Evolutionary conservation across 2,888 invertebrate species (phyloP).

Genomic region (Fabriciana adippe): DNA sequence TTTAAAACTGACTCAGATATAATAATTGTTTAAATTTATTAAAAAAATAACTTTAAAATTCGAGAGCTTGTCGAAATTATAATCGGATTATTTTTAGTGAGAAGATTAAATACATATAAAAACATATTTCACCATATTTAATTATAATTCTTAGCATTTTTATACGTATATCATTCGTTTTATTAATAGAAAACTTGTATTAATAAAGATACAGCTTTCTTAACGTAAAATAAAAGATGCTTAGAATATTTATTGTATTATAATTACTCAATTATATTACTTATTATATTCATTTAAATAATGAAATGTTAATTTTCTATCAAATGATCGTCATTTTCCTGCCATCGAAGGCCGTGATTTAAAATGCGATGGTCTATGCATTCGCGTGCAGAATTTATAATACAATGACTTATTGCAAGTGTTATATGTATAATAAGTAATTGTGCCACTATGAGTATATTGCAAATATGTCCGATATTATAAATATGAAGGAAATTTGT

Average conservation of each 20-base stretch:
- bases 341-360: slow-evolving; percentile 59
- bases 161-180: no score
- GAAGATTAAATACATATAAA: no score
- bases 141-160: no score
- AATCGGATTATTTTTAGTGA: no score
- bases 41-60: slow-evolving; percentile 5
- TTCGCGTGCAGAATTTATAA: slow-evolving; percentile 43
- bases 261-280: slow-evolving; percentile 5
- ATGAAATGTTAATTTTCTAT: slow-evolving; percentile 66
- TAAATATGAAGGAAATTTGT: slow-evolving; percentile 6
- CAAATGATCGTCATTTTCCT: slow-evolving; percentile 67
- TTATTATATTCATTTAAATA: slow-evolving; percentile 50
- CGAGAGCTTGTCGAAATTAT: slow-evolving; percentile 3
- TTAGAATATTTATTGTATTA: slow-evolving; percentile 10
- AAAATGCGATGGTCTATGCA: slow-evolving; percentile 43
- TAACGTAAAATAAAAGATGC: background rate
- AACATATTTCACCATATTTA: no score
- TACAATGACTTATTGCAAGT: slow-evolving; percentile 42
- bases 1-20: slow-evolving; percentile 25
- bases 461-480: slow-evolving; percentile 11
- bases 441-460: slow-evolving; percentile 29
- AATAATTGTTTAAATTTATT: slow-evolving; percentile 25
- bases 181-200: background rate
- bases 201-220: background rate
- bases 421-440: slow-evolving; percentile 34